Conservation (phyloP, 2,888 invertebrate species). For the Campoplex nolae region DNA sequence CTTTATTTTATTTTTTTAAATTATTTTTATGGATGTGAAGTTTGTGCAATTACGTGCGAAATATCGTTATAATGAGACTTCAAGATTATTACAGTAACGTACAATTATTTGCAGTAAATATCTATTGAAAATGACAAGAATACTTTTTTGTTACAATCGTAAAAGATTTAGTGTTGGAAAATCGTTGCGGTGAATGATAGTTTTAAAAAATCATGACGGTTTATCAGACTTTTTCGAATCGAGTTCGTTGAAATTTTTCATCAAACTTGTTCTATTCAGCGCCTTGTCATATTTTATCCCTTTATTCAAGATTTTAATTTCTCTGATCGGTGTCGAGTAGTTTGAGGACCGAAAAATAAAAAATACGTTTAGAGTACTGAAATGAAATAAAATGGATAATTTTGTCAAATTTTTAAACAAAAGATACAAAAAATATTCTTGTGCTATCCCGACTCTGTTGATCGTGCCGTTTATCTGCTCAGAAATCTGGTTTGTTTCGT, state of each 20-base stretch:
- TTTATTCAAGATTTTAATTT: neutral
- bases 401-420: conserved; percentile 13
- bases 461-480: conserved; percentile 29
- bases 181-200: neutral
- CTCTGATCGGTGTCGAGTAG: neutral
- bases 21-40: neutral
- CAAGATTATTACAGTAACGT: neutral
- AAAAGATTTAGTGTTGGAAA: neutral
- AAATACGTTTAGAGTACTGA: neutral
- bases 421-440: conserved; percentile 1
- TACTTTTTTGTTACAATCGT: neutral
- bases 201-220: neutral
- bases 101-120: neutral
- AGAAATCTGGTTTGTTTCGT: conserved; percentile 25
- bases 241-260: neutral
- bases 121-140: neutral
- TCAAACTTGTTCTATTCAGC: no score
- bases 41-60: neutral
- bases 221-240: neutral
- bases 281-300: neutral
- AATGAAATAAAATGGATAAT: neutral
- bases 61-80: neutral
- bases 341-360: neutral
- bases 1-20: neutral
- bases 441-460: neutral